Base-by-base conservation (phyloP, 2,797 vertebrate genomes). In the Pagetopsis macropterus region DNA sequence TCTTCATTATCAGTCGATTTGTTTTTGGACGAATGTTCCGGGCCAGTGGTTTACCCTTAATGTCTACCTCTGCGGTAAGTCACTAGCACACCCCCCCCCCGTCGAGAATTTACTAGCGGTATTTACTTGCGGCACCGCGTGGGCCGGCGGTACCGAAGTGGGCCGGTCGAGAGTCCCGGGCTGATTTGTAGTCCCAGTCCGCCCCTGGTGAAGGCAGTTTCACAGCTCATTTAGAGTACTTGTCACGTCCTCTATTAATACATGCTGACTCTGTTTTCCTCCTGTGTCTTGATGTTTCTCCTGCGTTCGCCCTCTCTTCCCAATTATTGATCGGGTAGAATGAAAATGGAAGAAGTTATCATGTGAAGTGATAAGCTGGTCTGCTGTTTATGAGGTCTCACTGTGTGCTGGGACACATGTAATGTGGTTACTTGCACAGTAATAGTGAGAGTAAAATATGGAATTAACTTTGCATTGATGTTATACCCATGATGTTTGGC, bases 271-370 rank as follows among this genome's bases (percentile, higher is more conserved):
- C 21, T 4, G 51, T 61, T 81, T 78, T 62, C 46, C 63, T 68
- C 59, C 16, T 59, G 14, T 15, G 50, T 78, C 65, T 62, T 44
- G 3, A 50, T 58, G 51, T 78, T 60, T 78, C 48, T 63, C n/a
- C 56, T 58, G 8, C 49, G 5, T 46, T 19, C 27, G 41, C 11
- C 12, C 13, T 55, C 43, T 56, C 37, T n/a, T 59, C 17, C 46
- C 70, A 74, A 88, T 72, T 88, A 88, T 81, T 37, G 73, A 81
- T 75, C 37, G 50, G 55, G 82, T 85, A 79, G 88, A 83, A 60
- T 72, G 77, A 74, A 91, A 93, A 92, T 88, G 81, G 72, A 87
- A 88, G 90, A 91, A 80, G 81, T 87, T 92, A 94, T 93, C 86
- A 90, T 88, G 90, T 83, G 87, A 93, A 92, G 92, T 84, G 67